phyloP scores from a whole-genome alignment of 2,113 vertebrate species.

The Lutjanus erythropterus region DNA sequence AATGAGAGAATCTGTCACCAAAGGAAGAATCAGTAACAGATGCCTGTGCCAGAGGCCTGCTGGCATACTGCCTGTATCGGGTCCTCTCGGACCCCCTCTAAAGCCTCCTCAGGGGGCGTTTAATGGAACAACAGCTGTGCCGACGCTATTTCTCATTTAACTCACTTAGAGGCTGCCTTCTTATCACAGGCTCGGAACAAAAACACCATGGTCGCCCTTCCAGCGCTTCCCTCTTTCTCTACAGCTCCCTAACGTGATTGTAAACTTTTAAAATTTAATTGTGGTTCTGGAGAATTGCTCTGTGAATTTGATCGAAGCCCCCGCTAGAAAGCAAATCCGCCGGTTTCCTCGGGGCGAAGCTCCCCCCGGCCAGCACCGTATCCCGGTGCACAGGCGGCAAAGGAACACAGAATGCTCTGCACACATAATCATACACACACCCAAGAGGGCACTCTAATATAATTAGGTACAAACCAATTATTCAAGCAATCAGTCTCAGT shows the following conservation, averaged over 20 bases:
- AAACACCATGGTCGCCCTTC: conserved; percentile 73
- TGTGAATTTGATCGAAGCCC: conserved; percentile 74
- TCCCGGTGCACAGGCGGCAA: conserved; percentile 29
- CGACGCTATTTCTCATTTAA: conserved; percentile 82
- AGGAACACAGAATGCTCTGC: conserved; percentile 55
- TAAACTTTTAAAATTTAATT: conserved; percentile 81
- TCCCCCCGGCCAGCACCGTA: conserved; percentile 34
- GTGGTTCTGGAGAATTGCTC: conserved; percentile 69
- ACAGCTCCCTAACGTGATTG: conserved; percentile 80
- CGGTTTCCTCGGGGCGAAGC: conserved; percentile 55
- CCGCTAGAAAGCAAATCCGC: conserved; percentile 60
- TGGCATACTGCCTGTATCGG: conserved; percentile 61
- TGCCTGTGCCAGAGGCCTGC: conserved; percentile 37
- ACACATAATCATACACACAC: conserved; percentile 70
- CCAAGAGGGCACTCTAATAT: conserved; percentile 76
- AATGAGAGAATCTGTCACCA: conserved; percentile 39
- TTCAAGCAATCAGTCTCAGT: conserved; percentile 82
- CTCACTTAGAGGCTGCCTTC: conserved; percentile 79
- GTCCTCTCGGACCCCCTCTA: conserved; percentile 65
- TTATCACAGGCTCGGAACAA: conserved; percentile 76
- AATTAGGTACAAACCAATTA: conserved; percentile 83
- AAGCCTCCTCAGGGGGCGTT: conserved; percentile 73
- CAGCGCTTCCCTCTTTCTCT: conserved; percentile 57
- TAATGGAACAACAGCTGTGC: conserved; percentile 85
- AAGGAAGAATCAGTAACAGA: conserved; percentile 53